Evolutionary conservation across 2,797 vertebrate genomes (phyloP).

Genomic region (Sebastes diploproa): DNA sequence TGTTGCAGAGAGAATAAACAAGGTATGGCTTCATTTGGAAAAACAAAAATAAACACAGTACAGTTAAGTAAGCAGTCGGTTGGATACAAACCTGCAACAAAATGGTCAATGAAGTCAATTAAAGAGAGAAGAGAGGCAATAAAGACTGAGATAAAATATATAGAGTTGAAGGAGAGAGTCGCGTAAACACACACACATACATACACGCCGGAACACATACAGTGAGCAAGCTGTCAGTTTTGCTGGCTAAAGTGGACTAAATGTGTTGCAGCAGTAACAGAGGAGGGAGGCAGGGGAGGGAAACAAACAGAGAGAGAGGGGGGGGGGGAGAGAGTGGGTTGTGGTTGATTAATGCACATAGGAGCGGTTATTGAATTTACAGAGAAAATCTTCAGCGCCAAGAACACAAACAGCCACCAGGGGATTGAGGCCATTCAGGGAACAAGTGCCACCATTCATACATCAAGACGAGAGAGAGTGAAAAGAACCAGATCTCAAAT

Average conservation of each 20-base stretch:
- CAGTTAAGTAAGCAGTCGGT: not conserved
- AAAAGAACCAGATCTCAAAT: conserved; percentile 13
- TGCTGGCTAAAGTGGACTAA: conserved; percentile 38
- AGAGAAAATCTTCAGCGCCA: conserved; percentile 44
- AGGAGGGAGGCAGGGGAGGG: not conserved
- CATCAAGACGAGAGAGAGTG: conserved; percentile 12
- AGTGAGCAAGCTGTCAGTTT: conserved; percentile 38
- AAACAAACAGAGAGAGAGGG: not conserved
- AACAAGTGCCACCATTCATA: conserved; percentile 32
- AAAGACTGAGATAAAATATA: conserved; percentile 22
- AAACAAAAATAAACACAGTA: conserved; percentile 1
- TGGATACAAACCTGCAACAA: conserved; percentile 31
- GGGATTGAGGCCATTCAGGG: conserved; percentile 22
- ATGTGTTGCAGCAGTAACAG: conserved; percentile 28
- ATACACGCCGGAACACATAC: not conserved
- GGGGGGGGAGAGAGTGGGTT: conserved; percentile 7
- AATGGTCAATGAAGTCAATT: conserved; percentile 30
- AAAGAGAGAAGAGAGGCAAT: conserved; percentile 28
- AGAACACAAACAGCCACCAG: conserved; percentile 48
- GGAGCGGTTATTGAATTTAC: conserved; percentile 59
- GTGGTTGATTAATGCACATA: conserved; percentile 57
- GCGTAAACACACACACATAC: too few relatives aligned
- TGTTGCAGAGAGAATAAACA: not conserved
- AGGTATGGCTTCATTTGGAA: not conserved
- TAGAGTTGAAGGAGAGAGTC: not conserved